Conservation (phyloP, 2,888 invertebrate species). For the Hydroisotoma schaefferi region DNA sequence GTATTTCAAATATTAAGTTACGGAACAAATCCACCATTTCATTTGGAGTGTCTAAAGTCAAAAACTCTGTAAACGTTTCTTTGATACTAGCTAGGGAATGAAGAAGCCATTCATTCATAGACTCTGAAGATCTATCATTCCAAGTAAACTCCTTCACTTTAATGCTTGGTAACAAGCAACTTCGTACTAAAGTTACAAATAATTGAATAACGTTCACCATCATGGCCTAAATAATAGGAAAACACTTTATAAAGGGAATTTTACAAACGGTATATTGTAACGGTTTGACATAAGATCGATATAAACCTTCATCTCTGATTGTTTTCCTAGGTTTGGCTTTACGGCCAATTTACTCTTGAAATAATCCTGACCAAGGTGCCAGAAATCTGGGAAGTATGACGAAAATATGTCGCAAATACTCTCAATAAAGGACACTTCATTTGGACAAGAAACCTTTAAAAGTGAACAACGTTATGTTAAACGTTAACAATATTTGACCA, state of each 20-base stretch:
- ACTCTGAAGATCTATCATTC: conserved; percentile 41
- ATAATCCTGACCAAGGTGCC: conserved; percentile 93
- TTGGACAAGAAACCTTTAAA: conserved; percentile 56
- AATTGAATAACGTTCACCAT: conserved; percentile 71
- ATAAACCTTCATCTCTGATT: conserved; percentile 71
- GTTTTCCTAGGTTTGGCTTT: conserved; percentile 67
- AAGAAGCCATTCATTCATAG: conserved; percentile 65
- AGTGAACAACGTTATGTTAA: not conserved
- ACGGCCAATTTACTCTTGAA: conserved; percentile 82
- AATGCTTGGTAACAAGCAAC: conserved; percentile 39
- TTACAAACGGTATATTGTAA: conserved; percentile 9
- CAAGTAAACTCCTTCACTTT: conserved; percentile 39
- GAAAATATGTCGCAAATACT: conserved; percentile 72
- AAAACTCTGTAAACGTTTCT: conserved; percentile 70
- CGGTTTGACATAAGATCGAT: not conserved
- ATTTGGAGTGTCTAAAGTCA: conserved; percentile 79
- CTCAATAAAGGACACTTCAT: conserved; percentile 72
- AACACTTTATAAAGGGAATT: conserved; percentile 15
- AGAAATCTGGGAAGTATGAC: conserved; percentile 81
- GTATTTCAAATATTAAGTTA: conserved; percentile 78
- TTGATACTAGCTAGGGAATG: conserved; percentile 76
- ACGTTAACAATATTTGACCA: not conserved
- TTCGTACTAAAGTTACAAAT: conserved; percentile 65
- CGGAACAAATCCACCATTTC: conserved; percentile 83
- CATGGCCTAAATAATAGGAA: conserved; percentile 62